Conservation (phyloP, 2,113 vertebrate genomes). For the Corydoras maculifer region DNA sequence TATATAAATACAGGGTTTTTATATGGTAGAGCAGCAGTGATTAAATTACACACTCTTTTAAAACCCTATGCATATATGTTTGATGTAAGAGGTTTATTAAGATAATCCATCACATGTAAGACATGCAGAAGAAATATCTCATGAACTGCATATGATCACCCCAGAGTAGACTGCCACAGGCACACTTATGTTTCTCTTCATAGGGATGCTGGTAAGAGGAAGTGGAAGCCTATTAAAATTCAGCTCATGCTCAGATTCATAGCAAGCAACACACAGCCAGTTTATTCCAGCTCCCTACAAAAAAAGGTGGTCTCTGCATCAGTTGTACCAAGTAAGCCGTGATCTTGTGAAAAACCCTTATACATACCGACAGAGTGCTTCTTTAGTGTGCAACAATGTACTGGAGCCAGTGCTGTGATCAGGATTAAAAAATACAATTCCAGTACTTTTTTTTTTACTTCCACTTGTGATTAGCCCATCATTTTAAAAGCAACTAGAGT, state of each 20-base stretch:
- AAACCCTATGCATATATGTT: too few relatives aligned
- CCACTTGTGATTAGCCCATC: neutral
- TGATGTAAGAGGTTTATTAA: neutral
- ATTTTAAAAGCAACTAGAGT: neutral
- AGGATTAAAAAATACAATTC: conserved; percentile 10
- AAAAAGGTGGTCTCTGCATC: conserved; percentile 9
- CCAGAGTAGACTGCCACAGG: conserved; percentile 1
- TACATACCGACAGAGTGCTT: conserved; percentile 6
- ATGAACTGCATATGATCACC: conserved; percentile 10
- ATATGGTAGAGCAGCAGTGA: too few relatives aligned
- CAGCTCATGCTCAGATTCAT: conserved; percentile 21
- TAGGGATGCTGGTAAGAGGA: conserved; percentile 26
- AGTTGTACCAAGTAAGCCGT: conserved; percentile 10
- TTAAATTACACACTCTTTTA: too few relatives aligned
- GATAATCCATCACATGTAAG: neutral
- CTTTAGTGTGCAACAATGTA: conserved; percentile 15
- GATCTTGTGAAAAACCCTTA: neutral
- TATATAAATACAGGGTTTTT: too few relatives aligned
- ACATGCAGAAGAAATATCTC: neutral
- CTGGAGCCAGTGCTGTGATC: conserved; percentile 2
- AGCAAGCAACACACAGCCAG: conserved; percentile 25
- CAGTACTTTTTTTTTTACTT: neutral
- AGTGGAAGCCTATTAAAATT: conserved; percentile 31
- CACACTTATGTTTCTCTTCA: conserved; percentile 23
- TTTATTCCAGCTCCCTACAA: conserved; percentile 34